phyloP scores from a whole-genome alignment of 2,797 vertebrate genomes.

The Neosalanx taihuensis region DNA sequence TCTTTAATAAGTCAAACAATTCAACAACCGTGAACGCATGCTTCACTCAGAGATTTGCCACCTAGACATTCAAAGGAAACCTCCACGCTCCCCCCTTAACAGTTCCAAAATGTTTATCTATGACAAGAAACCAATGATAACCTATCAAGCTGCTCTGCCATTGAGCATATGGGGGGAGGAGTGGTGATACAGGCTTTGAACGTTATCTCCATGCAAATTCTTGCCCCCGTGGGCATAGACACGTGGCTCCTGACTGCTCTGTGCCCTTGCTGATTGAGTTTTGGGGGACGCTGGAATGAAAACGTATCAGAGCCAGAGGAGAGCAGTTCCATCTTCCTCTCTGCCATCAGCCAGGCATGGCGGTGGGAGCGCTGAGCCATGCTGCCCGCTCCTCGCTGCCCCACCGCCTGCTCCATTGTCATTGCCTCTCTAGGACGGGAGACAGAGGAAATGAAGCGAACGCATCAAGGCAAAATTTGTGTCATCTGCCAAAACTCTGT shows the following conservation, averaged over 20 bases:
- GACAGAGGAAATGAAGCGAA: conserved; percentile 40
- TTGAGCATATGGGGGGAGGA: conserved; percentile 14
- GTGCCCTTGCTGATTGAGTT: conserved; percentile 51
- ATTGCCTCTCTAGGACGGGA: conserved; percentile 43
- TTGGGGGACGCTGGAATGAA: conserved; percentile 30
- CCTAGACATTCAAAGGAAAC: background rate
- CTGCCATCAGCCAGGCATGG: conserved; percentile 36
- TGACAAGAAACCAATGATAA: conserved; percentile 2
- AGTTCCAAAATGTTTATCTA: background rate
- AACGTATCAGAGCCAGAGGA: conserved; percentile 37
- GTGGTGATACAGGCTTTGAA: conserved; percentile 33
- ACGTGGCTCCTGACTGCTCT: conserved; percentile 36
- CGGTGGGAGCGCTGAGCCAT: conserved; percentile 25
- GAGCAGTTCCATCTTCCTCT: conserved; percentile 45
- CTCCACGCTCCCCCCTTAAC: background rate
- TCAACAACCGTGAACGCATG: background rate
- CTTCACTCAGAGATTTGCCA: background rate
- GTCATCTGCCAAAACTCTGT: conserved; percentile 57
- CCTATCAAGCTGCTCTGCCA: conserved; percentile 24
- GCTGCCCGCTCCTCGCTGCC: too few species aligned
- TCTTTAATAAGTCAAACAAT: background rate
- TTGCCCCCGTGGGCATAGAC: conserved; percentile 16
- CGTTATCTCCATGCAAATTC: conserved; percentile 53
- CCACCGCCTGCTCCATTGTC: conserved; percentile 50
- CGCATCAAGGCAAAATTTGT: conserved; percentile 49